Evolutionary conservation across 2,797 vertebrate genomes (phyloP), one percentile per base, ranked within the genome.

Genomic region (Tenualosa thibaudeaui): DNA sequence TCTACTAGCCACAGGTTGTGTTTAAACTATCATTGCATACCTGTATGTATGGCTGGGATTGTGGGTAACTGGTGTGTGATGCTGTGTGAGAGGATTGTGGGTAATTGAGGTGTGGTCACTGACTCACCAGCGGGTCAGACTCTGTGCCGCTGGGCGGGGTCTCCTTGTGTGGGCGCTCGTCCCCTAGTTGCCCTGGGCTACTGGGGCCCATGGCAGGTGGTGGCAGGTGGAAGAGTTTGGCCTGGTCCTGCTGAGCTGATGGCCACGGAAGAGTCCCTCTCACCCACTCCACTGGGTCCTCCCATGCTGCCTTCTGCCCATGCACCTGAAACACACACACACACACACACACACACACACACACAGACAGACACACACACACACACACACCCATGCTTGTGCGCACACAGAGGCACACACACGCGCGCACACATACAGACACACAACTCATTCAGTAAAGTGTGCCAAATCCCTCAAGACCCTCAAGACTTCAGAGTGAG

Each of bases 251-350:
- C 88, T 99, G 98, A 1, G 98, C 98, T 43, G 97, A 98, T 0
- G 97, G 98, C 98, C 98, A 99, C 85, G 98, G 98, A 26, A 99
- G 94, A n/a, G 98, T 99, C 88, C 97, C 98, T 91, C 98, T 94
- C 90, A 99, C 98, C 98, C 98, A 99, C 92, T 99, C 98, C 86
- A 99, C 98, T 0, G 98, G 98, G 90, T 99, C 98, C 91, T 99
- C 98, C 98, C 98, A 99, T 5, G 97, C 97, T 0, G 97, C 96
- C 91, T 98, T 99, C 94, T 98, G 97, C 58, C 98, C 98, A 0
- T 99, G 98, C 82, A 97, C 96, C 98, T 99, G 90, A 22, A 85
- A 51, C 75, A 87, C 10, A 88, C 84, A 71, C 65, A 71, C 26
- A 37, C 31, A 40, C 89, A 84, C 83, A 71, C 65, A 37, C 31